Evolutionary conservation across 2,888 invertebrate species (phyloP), one percentile per base, ranked within the genome.

Genomic region (Resseliella maxima): DNA sequence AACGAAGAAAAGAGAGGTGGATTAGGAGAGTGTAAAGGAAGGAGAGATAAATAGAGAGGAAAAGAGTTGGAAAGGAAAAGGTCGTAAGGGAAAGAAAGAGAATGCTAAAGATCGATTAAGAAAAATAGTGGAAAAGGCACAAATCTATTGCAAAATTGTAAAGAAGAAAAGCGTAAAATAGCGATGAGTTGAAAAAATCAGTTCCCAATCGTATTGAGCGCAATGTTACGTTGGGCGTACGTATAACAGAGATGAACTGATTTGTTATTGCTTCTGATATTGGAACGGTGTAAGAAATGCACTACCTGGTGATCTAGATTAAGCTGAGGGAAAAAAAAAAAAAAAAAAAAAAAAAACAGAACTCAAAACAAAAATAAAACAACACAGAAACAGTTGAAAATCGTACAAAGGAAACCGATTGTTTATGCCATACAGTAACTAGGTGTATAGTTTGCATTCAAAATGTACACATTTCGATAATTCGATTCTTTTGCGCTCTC

Each of bases 261-360:
- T 6, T 38, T 0, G 18, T 38, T 83, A 38, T 38, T 21, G n/a
- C 83, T 36, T n/a, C 12, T n/a, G n/a, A 38, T 36, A 5, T 38
- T n/a, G 36, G 41, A 83, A 38, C 24, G n/a, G 38, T 27, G 24
- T 83, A 38, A 83, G 83, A 83, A 83, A 83, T 38, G 21, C 72
- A 72, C 31, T 72, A 72, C 35, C 35, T 72, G n/a, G 38, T 38
- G 83, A 83, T 83, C 24, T 38, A 83, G 83, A 83, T 83, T 38
- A 83, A n/a, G n/a, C n/a, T n/a, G n/a, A n/a, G n/a, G n/a, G n/a
- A n/a, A n/a, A n/a, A n/a, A n/a, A n/a, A n/a, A n/a, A n/a, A n/a
- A n/a, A n/a, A n/a, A n/a, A n/a, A n/a, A n/a, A n/a, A n/a, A n/a
- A n/a, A n/a, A n/a, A n/a, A n/a, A n/a, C n/a, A n/a, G n/a, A n/a